A percentile compares a stretch with the other conserved stretches of the same genome.
Evolutionary conservation across 2,113 vertebrate genomes (phyloP).

Genomic region (Cathartes aura): DNA sequence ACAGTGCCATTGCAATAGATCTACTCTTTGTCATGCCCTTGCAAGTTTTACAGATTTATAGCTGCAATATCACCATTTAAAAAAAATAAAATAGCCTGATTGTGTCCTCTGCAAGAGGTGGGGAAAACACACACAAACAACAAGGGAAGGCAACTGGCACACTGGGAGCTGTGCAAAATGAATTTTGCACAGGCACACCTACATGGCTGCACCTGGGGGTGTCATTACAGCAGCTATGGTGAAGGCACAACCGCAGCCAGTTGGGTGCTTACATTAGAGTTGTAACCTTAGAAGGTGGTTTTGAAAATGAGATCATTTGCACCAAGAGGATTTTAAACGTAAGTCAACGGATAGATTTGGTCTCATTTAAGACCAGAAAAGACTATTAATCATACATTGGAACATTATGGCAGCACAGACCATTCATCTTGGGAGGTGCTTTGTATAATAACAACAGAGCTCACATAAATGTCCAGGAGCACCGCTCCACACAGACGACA

Average conservation of each 20-base stretch:
- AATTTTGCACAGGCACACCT: neutral
- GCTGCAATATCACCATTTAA: neutral
- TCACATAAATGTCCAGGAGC: neutral
- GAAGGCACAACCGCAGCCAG: neutral
- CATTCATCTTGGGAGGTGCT: neutral
- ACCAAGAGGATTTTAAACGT: slow-evolving; percentile 24
- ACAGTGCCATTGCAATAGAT: neutral
- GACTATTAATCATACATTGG: neutral
- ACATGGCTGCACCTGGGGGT: neutral
- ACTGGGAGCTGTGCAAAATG: rapidly evolving
- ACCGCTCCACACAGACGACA: neutral
- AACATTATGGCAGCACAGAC: neutral
- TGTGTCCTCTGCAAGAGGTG: neutral
- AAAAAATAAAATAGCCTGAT: neutral
- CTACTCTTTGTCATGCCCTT: neutral
- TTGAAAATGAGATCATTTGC: slow-evolving; percentile 23
- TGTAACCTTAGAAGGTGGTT: neutral
- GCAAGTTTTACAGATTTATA: neutral
- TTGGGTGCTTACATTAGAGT: neutral
- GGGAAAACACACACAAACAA: neutral
- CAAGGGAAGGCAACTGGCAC: neutral
- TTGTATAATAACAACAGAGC: neutral
- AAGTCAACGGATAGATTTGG: neutral
- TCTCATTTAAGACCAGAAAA: slow-evolving; percentile 15
- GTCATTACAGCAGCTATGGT: neutral